Percentiles rank a stretch among this genome's conserved stretches.
Conservation (phyloP, 2,888 invertebrate species). For the Ceramica pisi region DNA sequence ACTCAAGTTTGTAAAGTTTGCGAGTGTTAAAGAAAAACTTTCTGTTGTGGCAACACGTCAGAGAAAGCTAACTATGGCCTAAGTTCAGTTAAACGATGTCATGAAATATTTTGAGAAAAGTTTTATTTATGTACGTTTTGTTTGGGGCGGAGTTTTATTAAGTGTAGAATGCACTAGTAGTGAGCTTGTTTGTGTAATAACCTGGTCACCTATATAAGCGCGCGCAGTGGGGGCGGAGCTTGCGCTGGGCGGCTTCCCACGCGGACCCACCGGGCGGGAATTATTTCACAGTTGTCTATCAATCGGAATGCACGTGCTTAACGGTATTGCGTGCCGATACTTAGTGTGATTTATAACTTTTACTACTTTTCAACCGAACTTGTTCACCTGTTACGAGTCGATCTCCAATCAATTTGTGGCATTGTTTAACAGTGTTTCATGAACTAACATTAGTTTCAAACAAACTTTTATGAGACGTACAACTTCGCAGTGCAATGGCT, state of each 20-base stretch:
- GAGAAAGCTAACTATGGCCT: background rate
- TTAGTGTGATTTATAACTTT: conserved; percentile 6
- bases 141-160: conserved; percentile 44
- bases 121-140: conserved; percentile 11
- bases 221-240: conserved; percentile 55
- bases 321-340: background rate
- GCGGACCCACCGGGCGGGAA: conserved; percentile 1
- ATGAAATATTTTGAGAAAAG: background rate
- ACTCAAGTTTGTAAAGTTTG: conserved; percentile 5
- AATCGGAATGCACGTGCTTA: conserved; percentile 36
- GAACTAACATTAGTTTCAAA: conserved; percentile 5
- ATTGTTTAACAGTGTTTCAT: conserved; percentile 24
- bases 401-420: background rate
- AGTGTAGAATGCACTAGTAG: conserved; percentile 19
- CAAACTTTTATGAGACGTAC: conserved; percentile 2
- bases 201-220: conserved; percentile 29
- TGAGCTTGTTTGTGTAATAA: conserved; percentile 21
- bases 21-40: background rate
- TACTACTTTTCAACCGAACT: background rate
- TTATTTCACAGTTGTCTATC: conserved; percentile 24
- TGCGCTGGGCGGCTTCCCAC: conserved; percentile 13
- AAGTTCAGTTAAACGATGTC: background rate
- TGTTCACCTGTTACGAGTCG: background rate
- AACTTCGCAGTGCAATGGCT: conserved; percentile 12
- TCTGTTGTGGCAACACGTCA: background rate